Percentiles rank a stretch among this genome's conserved stretches.
Evolutionary conservation across 1,140 invertebrate species (phyloP).

Genomic region (Meteorus sp.): DNA sequence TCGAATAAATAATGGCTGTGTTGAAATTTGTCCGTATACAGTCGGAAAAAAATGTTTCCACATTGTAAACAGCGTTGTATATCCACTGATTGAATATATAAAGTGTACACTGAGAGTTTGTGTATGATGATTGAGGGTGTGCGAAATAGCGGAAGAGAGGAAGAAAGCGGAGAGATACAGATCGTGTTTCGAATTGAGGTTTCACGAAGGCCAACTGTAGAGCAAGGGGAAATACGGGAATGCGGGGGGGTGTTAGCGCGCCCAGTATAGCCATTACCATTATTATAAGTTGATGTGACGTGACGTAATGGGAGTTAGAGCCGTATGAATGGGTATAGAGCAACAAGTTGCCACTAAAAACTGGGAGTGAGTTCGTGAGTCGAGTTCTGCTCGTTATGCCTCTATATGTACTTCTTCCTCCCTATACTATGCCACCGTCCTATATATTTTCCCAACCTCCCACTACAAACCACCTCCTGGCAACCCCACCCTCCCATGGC

Average conservation of each 20-base stretch:
- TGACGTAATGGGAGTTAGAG: slow-evolving; percentile 60
- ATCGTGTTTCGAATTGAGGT: slow-evolving; percentile 53
- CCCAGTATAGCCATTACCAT: slow-evolving; percentile 48
- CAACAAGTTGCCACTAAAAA: slow-evolving; percentile 62
- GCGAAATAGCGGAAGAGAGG: slow-evolving; percentile 10
- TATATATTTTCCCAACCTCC: slow-evolving; percentile 43
- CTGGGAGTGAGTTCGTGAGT: slow-evolving; percentile 61
- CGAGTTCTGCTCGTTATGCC: slow-evolving; percentile 61
- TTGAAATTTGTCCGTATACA: no score
- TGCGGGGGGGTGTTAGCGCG: slow-evolving; percentile 12
- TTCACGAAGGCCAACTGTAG: slow-evolving; percentile 39
- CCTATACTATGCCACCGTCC: slow-evolving; percentile 55
- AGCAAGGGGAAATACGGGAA: slow-evolving; percentile 9
- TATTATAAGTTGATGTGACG: slow-evolving; percentile 61
- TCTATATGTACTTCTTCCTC: slow-evolving; percentile 61
- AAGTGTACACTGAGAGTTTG: not conserved
- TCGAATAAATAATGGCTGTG: no score
- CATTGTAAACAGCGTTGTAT: no score
- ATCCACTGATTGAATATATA: no score
- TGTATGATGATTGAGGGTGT: not conserved
- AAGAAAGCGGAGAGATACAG: slow-evolving; percentile 30
- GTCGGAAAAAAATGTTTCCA: no score
- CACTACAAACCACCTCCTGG: slow-evolving; percentile 23
- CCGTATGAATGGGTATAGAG: slow-evolving; percentile 60
- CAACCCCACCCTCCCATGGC: slow-evolving; percentile 27